Base-by-base conservation (phyloP, 1,140 invertebrate genomes). In the Heliothis virescens region DNA sequence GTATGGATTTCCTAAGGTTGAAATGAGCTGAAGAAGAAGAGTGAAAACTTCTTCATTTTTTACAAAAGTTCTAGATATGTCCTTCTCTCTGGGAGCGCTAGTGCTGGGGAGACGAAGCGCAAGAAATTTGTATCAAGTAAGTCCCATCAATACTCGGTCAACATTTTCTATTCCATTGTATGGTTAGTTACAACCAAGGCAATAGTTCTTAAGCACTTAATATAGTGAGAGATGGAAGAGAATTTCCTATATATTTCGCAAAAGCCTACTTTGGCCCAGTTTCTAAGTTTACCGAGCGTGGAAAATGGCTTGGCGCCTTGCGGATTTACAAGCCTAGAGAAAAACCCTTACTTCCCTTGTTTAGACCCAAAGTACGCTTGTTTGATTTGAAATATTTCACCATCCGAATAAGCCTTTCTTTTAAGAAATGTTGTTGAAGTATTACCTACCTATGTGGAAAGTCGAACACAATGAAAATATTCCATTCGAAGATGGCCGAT, bases 261-360 rank as follows among this genome's bases (percentile, higher is more conserved):
- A 89, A 92, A 91, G 91, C 90, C 92, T 90, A 93, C 91, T 92
- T 92, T 92, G 91, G 86, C 92, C 91, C 87, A 92, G 90, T 93
- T 94, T 90, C 90, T 89, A 87, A 92, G 87, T 92, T 93, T 92
- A 91, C 91, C 87, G 89, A 92, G 87, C 91, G 87, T 89, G 86
- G 88, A 94, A 91, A 94, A 94, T 94, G 89, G 88, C 85, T 92
- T 91, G 87, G 85, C 89, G 88, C 87, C 84, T 90, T 87, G 85
- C 85, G 87, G 90, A 92, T 91, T 92, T 93, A 85, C 83, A 90
- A 86, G 89, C 88, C 89, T 91, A 90, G 88, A 87, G 85, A 88
- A 91, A 89, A 90, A 87, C 71, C 82, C 80, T 79, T 82, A 81
- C 80, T 71, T 62, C 65, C 16, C 50, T 63, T 77, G 76, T 74